Evolutionary conservation across 2,888 invertebrate species (phyloP).

Genomic region (Drosophila koepferae): DNA sequence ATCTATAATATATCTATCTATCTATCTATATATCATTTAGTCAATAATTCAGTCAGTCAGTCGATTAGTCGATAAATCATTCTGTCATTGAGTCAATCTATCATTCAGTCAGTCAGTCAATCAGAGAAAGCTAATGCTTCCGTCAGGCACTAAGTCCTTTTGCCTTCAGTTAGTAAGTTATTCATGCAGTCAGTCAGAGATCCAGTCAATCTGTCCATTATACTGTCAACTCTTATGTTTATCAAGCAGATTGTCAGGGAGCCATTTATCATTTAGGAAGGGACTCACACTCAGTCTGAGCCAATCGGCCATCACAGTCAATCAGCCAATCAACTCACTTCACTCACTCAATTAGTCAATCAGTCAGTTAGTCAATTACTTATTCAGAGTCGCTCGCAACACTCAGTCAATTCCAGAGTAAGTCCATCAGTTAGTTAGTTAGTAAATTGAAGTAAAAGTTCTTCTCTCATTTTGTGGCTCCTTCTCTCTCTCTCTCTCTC

Average conservation of each 20-base stretch:
- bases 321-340: not conserved
- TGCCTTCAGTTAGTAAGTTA: not conserved
- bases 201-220: not conserved
- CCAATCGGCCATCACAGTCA: not conserved
- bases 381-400: not conserved
- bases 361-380: conserved; percentile 2
- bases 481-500: too few relatives aligned
- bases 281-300: not conserved
- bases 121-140: too few relatives aligned
- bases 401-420: conserved; percentile 2
- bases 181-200: not conserved
- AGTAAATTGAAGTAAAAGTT: conserved; percentile 24
- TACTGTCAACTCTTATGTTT: not conserved
- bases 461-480: not conserved
- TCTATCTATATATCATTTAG: not conserved
- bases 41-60: too few relatives aligned
- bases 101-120: not conserved
- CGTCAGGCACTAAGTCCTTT: too few relatives aligned
- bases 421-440: conserved; percentile 11
- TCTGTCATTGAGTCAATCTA: too few relatives aligned
- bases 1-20: not conserved
- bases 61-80: too few relatives aligned
- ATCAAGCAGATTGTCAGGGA: not conserved
- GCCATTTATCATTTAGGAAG: too few relatives aligned
- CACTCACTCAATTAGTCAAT: not conserved